These are phyloP conservation scores for Scyliorhinus canicula DNA, from an alignment of 2,797 vertebrate genomes.

Conservation along the genomic window DNA sequence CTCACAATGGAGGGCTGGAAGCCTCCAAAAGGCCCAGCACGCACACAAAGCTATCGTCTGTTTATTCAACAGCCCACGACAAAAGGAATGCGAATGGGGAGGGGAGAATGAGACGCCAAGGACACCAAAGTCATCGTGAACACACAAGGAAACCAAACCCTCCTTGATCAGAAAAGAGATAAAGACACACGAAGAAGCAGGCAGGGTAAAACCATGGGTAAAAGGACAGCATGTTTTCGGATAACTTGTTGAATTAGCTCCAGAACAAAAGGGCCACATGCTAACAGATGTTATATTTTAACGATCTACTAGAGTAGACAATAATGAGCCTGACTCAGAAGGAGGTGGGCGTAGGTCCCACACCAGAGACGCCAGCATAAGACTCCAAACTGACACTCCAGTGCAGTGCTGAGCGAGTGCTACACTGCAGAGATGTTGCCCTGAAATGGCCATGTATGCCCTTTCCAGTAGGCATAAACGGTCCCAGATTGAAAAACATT, in stretches of 20 bases:
- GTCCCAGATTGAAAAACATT: too few species aligned
- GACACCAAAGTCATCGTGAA: not conserved
- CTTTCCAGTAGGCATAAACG: too few species aligned
- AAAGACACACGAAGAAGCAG: not conserved
- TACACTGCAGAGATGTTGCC: not conserved
- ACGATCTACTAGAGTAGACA: not conserved
- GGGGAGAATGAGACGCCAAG: not conserved
- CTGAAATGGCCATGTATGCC: too few species aligned
- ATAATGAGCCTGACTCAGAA: not conserved
- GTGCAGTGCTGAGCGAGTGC: not conserved
- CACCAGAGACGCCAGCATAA: not conserved
- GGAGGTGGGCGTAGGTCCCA: not conserved
- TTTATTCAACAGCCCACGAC: not conserved
- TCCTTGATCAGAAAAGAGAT: not conserved
- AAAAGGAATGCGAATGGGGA: slow-evolving; percentile 3
- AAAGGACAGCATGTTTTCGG: not conserved
- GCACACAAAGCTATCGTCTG: slow-evolving; percentile 30
- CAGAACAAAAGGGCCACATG: too few species aligned
- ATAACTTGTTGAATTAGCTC: not conserved
- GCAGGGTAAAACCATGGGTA: not conserved
- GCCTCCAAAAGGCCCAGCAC: not conserved
- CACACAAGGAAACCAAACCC: not conserved
- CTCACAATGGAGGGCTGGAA: not conserved
- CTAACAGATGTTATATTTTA: not conserved
- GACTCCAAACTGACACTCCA: not conserved